A percentile compares a stretch with the other conserved stretches of the same genome.
These are phyloP conservation scores for Harpalus rufipes DNA, from an alignment of 2,888 invertebrate genomes.

Conservation along the genomic window DNA sequence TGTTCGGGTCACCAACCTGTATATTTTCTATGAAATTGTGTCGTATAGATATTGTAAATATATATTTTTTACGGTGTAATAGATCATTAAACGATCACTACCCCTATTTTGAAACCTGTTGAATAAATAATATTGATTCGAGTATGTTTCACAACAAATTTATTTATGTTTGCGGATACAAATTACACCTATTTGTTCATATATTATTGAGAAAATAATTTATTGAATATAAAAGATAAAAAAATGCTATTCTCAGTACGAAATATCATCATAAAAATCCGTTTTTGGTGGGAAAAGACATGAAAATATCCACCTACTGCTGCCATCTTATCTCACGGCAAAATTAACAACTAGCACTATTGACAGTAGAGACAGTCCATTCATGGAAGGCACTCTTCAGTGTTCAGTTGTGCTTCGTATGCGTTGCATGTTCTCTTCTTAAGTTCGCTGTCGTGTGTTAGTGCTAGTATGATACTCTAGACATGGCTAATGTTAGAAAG, in stretches of 20 bases:
- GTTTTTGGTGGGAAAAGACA: neutral
- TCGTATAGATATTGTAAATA: too few species aligned
- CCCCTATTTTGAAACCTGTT: conserved; percentile 45
- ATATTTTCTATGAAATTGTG: too few species aligned
- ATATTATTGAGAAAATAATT: too few species aligned
- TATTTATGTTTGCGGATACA: too few species aligned
- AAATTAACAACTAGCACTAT: conserved; percentile 1
- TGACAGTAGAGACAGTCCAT: conserved; percentile 23
- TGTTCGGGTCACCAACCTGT: too few species aligned
- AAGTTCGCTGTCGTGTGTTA: conserved; percentile 46
- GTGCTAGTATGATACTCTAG: conserved; percentile 59
- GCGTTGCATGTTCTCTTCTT: conserved; percentile 57
- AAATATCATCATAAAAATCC: too few species aligned
- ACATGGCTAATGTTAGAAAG: conserved; percentile 66
- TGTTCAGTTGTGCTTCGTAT: conserved; percentile 60
- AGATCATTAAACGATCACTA: conserved; percentile 31
- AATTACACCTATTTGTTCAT: too few species aligned
- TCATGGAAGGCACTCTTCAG: conserved; percentile 12
- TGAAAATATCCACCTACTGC: conserved; percentile 12
- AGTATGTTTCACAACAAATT: neutral
- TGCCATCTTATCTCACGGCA: conserved; percentile 14
- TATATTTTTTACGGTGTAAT: neutral
- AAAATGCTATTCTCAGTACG: too few species aligned
- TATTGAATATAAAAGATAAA: too few species aligned
- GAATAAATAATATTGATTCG: conserved; percentile 45